These are phyloP conservation scores for Actenoides lindsayi DNA, from an alignment of 2,113 vertebrate genomes.

Conservation along the genomic window DNA sequence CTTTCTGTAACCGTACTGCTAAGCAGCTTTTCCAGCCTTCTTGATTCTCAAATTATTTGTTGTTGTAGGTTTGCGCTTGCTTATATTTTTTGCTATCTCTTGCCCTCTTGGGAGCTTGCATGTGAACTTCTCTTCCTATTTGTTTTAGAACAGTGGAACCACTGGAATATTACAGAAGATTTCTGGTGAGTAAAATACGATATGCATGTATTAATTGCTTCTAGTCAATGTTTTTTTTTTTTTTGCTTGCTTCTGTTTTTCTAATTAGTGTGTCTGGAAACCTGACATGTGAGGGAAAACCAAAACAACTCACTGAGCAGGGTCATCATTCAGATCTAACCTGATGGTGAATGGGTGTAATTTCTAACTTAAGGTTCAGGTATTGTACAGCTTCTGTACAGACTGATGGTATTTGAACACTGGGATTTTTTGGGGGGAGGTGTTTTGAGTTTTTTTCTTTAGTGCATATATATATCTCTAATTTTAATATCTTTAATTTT, in stretches of 20 bases:
- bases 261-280: neutral
- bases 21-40: neutral
- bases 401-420: neutral
- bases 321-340: neutral
- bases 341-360: neutral
- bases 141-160: constrained; percentile 91
- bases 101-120: neutral
- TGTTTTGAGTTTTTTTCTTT: neutral
- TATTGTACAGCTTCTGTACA: neutral
- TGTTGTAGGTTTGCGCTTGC: neutral
- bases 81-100: neutral
- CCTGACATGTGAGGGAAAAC: neutral
- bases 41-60: neutral
- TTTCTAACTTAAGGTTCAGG: neutral
- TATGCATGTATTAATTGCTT: neutral
- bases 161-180: constrained; percentile 93
- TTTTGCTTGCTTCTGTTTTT: neutral
- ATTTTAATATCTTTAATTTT: neutral
- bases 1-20: neutral
- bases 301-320: neutral
- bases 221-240: neutral
- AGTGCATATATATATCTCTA: no score
- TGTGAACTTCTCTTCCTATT: neutral
- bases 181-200: constrained; percentile 84
- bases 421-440: neutral